Conservation (phyloP, 2,113 vertebrate species). For the Pteropus alecto region DNA sequence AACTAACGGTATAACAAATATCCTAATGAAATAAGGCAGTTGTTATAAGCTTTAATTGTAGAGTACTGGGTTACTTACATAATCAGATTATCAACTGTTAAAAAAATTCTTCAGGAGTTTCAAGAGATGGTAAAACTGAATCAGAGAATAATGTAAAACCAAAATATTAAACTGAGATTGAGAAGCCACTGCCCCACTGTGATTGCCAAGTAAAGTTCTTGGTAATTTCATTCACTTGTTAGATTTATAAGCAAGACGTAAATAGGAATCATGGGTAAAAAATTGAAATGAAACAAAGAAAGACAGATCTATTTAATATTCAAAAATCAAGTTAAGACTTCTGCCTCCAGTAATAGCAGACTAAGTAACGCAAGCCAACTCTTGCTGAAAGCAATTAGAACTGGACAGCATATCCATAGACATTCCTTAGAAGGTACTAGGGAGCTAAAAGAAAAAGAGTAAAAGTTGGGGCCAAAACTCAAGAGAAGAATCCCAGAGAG, state of each 20-base stretch:
- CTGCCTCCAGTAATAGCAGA: not conserved
- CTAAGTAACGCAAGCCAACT: not conserved
- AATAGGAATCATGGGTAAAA: not conserved
- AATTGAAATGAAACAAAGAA: conserved; percentile 14
- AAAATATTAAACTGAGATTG: not conserved
- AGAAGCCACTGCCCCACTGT: not conserved
- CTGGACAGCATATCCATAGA: not conserved
- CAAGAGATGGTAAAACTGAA: not conserved
- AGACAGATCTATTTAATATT: not conserved
- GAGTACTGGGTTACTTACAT: not conserved
- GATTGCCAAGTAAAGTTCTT: not conserved
- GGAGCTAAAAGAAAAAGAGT: not conserved
- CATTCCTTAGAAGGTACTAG: not conserved
- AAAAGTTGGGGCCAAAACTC: not conserved
- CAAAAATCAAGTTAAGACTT: conserved; percentile 20
- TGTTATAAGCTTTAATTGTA: not conserved
- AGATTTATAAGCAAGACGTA: not conserved
- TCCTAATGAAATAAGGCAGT: not conserved
- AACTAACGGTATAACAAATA: not conserved
- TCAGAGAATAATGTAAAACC: not conserved
- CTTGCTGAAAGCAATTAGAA: not conserved
- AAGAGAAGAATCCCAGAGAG: not conserved
- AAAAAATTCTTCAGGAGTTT: not conserved
- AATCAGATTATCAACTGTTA: not conserved
- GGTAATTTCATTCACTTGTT: not conserved